Evolutionary conservation across 2,113 vertebrate species (phyloP).

Genomic region (Gymnocephalus cernua): DNA sequence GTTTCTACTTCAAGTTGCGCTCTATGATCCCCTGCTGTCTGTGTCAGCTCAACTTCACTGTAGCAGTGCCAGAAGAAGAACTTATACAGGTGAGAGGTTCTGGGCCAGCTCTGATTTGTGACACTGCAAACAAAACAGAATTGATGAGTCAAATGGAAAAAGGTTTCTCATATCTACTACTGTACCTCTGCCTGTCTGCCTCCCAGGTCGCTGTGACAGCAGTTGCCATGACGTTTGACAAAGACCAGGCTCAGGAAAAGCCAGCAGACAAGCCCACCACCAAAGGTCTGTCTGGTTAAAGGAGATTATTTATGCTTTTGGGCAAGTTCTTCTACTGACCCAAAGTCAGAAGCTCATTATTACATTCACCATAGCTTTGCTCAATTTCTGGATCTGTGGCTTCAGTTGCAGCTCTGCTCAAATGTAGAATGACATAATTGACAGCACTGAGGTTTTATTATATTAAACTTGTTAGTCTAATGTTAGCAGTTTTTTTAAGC

Average conservation of each 20-base stretch:
- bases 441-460: not conserved
- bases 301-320: not conserved
- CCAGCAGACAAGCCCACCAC: conserved; percentile 86
- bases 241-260: conserved; percentile 90
- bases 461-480: not conserved
- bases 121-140: not conserved
- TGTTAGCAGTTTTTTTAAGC: not conserved
- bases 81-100: conserved; percentile 90
- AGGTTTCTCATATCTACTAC: too few species aligned
- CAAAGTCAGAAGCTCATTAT: not conserved
- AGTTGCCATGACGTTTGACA: conserved; percentile 97
- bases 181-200: not conserved
- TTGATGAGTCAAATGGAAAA: not conserved
- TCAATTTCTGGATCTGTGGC: not conserved
- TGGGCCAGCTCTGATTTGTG: not conserved
- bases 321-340: not conserved
- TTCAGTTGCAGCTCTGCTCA: conserved; percentile 1
- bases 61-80: conserved; percentile 97
- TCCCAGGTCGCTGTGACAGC: conserved; percentile 95
- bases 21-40: conserved; percentile 98
- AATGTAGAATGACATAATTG: not conserved
- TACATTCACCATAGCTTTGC: not conserved
- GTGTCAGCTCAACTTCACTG: conserved; percentile 97
- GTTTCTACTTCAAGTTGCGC: conserved; percentile 97
- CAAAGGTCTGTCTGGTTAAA: conserved; percentile 86